These are phyloP conservation scores for Panagrolaimus sp. DNA, from an alignment of 1,140 invertebrate genomes.

Conservation along the genomic window DNA sequence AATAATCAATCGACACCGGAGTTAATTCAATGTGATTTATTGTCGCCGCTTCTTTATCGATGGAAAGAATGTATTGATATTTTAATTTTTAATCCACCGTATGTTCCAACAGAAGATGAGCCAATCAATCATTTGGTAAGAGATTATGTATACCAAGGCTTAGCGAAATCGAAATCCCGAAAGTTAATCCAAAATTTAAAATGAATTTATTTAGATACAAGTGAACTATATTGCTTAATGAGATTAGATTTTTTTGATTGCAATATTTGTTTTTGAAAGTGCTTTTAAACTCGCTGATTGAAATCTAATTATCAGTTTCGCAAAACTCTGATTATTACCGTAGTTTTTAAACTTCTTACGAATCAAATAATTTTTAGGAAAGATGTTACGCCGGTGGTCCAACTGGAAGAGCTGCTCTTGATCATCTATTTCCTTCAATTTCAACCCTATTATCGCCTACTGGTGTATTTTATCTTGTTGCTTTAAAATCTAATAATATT, in stretches of 20 bases:
- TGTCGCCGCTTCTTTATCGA: constrained; percentile 31
- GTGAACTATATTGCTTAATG: no score
- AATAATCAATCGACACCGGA: constrained; percentile 64
- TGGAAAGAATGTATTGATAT: constrained; percentile 66
- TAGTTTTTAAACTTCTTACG: no score
- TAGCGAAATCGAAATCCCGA: no score
- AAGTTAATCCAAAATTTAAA: no score
- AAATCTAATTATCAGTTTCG: no score
- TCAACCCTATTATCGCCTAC: constrained; percentile 37
- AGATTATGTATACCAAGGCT: no score
- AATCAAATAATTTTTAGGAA: constrained; percentile 41
- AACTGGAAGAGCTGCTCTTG: constrained; percentile 38
- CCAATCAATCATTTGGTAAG: constrained; percentile 22
- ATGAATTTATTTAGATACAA: no score
- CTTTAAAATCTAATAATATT: constrained; percentile 48
- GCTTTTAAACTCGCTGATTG: no score
- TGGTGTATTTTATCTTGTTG: constrained; percentile 54
- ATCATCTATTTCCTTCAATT: constrained; percentile 42
- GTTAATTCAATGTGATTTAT: constrained; percentile 68
- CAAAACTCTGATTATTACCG: no score
- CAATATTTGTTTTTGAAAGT: no score
- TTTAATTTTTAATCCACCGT: constrained; percentile 92
- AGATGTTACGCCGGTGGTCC: constrained; percentile 47
- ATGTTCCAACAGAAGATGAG: constrained; percentile 73
- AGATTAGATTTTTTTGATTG: no score